Evolutionary conservation across 2,113 vertebrate genomes (phyloP).

Genomic region (Solenodon paradoxus): DNA sequence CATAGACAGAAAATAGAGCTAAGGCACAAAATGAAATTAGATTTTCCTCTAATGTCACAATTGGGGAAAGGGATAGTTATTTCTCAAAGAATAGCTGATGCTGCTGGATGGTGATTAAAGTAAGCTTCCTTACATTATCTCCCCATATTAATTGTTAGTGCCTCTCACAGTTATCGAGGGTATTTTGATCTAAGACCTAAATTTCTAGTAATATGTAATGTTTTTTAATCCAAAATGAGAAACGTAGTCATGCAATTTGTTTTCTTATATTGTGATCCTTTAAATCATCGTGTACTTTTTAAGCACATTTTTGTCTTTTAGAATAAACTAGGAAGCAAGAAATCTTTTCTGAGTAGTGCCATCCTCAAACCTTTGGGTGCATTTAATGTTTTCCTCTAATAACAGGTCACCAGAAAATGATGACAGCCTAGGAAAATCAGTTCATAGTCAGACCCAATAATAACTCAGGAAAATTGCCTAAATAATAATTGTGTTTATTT

Average conservation of each 20-base stretch:
- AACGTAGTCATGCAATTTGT: neutral
- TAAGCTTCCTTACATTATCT: conserved; percentile 34
- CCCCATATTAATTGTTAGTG: neutral
- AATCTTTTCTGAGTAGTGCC: neutral
- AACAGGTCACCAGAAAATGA: neutral
- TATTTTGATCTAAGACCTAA: conserved; percentile 2
- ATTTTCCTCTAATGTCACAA: conserved; percentile 42
- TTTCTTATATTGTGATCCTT: neutral
- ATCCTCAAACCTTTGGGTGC: neutral
- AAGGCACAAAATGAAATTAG: conserved; percentile 50
- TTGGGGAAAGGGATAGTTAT: neutral
- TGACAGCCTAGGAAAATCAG: neutral
- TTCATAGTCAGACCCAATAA: neutral
- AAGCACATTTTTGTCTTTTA: neutral
- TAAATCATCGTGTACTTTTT: neutral
- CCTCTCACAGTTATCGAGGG: neutral
- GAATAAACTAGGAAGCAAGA: neutral
- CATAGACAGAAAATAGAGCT: neutral
- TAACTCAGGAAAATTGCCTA: neutral
- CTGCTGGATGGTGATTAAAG: conserved; percentile 46
- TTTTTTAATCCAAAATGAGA: neutral
- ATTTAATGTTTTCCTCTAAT: neutral
- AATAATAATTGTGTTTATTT: neutral
- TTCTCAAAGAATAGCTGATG: conserved; percentile 24
- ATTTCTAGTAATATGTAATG: neutral